These are phyloP conservation scores for Teleogryllus occipitalis DNA, from an alignment of 1,140 invertebrate species.

Conservation along the genomic window DNA sequence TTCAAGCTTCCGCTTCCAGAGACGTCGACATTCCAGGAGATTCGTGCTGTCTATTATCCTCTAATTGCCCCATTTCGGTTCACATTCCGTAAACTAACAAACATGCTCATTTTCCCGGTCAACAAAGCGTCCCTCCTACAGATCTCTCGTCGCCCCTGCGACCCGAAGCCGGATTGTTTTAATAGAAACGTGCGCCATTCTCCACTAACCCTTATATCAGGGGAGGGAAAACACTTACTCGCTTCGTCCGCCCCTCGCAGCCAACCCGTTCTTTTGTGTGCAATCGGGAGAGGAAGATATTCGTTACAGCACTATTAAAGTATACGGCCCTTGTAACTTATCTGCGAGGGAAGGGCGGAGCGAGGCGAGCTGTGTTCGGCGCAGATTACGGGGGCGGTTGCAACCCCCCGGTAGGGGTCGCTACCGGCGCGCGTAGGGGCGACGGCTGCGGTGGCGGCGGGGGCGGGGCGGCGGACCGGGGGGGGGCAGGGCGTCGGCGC, in stretches of 20 bases:
- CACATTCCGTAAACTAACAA: not conserved
- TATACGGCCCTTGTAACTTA: slow-evolving; percentile 1
- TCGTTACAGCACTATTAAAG: not conserved
- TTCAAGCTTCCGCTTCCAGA: not conserved
- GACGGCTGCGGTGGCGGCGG: too few species aligned
- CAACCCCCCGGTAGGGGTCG: too few species aligned
- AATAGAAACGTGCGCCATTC: not conserved
- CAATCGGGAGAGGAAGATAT: not conserved
- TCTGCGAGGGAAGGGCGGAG: not conserved
- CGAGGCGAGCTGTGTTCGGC: not conserved
- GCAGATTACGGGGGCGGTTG: not conserved
- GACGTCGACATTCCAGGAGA: not conserved
- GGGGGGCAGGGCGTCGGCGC: too few species aligned
- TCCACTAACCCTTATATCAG: not conserved
- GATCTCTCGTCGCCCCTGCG: not conserved
- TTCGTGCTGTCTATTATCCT: not conserved
- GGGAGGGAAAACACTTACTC: not conserved
- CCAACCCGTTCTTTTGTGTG: not conserved
- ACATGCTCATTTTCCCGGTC: not conserved
- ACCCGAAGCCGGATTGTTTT: not conserved
- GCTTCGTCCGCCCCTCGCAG: not conserved
- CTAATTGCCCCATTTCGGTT: not conserved
- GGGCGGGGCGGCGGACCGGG: too few species aligned
- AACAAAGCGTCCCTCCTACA: not conserved
- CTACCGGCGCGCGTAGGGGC: too few species aligned